phyloP scores from a whole-genome alignment of 1,140 invertebrate species.

The Saccostrea echinata region DNA sequence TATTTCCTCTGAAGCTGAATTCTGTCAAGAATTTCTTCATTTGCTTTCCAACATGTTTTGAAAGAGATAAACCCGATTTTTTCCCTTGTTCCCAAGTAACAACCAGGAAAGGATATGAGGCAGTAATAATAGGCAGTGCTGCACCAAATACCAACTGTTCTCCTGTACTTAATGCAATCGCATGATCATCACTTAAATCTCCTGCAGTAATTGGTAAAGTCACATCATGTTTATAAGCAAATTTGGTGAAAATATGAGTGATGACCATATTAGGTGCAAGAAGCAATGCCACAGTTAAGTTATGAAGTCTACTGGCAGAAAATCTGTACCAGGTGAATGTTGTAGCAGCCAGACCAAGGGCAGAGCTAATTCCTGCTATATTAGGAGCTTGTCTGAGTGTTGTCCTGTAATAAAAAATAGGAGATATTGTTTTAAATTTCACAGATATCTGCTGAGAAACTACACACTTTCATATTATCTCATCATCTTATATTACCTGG shows the following conservation, averaged over 20 bases:
- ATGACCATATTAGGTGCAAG: neutral
- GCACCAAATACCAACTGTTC: neutral
- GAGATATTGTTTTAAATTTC: too few species aligned
- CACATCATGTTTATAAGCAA: slow-evolving; percentile 1
- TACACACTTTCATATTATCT: too few species aligned
- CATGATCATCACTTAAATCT: neutral
- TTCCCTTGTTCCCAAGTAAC: neutral
- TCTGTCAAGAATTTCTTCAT: neutral
- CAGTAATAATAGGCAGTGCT: neutral
- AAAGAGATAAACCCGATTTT: neutral
- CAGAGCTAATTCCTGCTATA: neutral
- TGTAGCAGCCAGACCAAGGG: neutral
- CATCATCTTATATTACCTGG: too few species aligned
- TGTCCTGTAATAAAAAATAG: neutral
- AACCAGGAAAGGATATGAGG: neutral
- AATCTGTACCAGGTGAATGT: slow-evolving; percentile 23
- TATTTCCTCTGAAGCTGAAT: neutral
- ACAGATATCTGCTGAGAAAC: too few species aligned
- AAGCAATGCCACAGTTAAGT: neutral
- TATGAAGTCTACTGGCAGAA: neutral
- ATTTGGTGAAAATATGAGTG: neutral
- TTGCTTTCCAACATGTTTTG: slow-evolving; percentile 15
- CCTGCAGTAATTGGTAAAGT: slow-evolving; percentile 8
- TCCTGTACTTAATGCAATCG: neutral
- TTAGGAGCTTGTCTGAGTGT: neutral